These are phyloP conservation scores for Gambusia holbrooki DNA, from an alignment of 2,113 vertebrate species.

Conservation along the genomic window DNA sequence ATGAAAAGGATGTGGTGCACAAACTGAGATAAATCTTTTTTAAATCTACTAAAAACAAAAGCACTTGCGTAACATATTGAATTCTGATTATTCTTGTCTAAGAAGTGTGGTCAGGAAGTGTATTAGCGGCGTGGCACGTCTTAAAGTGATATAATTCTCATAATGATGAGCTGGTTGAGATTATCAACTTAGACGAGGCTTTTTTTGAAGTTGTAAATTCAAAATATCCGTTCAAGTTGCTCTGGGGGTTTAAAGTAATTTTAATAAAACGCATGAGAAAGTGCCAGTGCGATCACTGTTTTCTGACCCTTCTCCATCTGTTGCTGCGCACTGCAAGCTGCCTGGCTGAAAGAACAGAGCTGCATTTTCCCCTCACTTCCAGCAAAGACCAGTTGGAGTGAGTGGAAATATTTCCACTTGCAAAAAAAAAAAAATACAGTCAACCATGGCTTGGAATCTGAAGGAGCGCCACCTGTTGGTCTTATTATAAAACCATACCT, in stretches of 20 bases:
- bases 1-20: constrained; percentile 59
- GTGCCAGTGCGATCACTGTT: background rate
- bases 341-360: background rate
- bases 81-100: constrained; percentile 50
- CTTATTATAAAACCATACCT: background rate
- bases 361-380: background rate
- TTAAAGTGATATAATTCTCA: background rate
- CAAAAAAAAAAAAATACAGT: too few species aligned
- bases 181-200: background rate
- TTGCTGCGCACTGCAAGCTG: background rate
- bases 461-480: background rate
- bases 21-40: constrained; percentile 60
- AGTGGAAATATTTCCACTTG: too few species aligned
- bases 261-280: background rate
- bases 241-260: background rate
- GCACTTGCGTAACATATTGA: constrained; percentile 28
- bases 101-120: constrained; percentile 20
- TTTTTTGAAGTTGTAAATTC: background rate
- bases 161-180: background rate
- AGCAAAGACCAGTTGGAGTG: background rate
- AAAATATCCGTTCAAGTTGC: background rate
- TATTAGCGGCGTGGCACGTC: background rate
- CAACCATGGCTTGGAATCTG: too few species aligned
- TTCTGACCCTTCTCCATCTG: background rate
- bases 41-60: constrained; percentile 45